Conservation (phyloP, 2,113 vertebrate species). For the Reinhardtius hippoglossoides region DNA sequence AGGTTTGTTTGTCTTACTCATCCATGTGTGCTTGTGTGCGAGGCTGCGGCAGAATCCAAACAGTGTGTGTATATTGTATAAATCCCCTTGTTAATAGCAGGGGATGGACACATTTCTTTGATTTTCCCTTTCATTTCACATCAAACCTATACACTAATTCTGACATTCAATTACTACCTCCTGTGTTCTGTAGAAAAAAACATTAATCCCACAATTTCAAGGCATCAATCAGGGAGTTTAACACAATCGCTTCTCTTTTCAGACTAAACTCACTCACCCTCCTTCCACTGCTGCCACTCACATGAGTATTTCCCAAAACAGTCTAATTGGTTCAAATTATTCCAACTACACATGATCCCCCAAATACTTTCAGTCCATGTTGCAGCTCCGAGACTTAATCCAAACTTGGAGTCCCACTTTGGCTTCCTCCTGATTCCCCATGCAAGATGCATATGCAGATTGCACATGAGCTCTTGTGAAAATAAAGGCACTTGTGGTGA, state of each 20-base stretch:
- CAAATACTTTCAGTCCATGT: slow-evolving; percentile 41
- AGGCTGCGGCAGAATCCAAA: slow-evolving; percentile 53
- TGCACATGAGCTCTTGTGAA: slow-evolving; percentile 68
- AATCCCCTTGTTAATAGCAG: slow-evolving; percentile 36
- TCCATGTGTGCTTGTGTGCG: slow-evolving; percentile 58
- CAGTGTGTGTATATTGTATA: slow-evolving; percentile 54
- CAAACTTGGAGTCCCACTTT: slow-evolving; percentile 28
- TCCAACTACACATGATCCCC: slow-evolving; percentile 32
- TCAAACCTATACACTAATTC: neutral
- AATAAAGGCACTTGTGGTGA: slow-evolving; percentile 78
- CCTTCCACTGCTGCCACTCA: neutral
- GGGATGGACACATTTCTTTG: slow-evolving; percentile 34
- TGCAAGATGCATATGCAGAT: slow-evolving; percentile 74
- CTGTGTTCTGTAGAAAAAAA: neutral
- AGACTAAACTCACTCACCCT: slow-evolving; percentile 19
- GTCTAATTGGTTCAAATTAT: slow-evolving; percentile 34
- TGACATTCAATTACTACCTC: neutral
- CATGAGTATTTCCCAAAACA: slow-evolving; percentile 23
- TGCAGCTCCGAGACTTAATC: slow-evolving; percentile 32
- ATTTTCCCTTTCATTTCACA: slow-evolving; percentile 2
- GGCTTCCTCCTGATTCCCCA: slow-evolving; percentile 51
- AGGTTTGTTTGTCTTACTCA: slow-evolving; percentile 75
- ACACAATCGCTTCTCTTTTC: neutral
- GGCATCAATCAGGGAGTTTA: neutral
- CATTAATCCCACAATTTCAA: neutral